phyloP scores from a whole-genome alignment of 2,888 invertebrate species.

The Cheilosia urbana region DNA sequence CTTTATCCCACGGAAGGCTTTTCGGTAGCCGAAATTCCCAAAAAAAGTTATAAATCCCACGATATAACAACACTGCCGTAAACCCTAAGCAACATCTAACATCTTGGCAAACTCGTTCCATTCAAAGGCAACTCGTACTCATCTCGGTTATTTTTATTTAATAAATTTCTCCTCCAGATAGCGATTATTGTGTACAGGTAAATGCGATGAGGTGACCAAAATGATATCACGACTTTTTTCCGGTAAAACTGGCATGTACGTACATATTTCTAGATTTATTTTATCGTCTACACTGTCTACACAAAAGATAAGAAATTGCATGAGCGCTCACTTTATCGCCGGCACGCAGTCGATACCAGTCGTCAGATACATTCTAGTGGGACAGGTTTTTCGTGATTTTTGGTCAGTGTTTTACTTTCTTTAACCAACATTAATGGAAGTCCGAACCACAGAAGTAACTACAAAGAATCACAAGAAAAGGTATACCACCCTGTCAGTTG shows the following conservation, averaged over 20 bases:
- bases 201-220: background rate
- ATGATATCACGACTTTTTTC: conserved; percentile 15
- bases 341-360: conserved; percentile 3
- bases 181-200: no score
- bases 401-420: background rate
- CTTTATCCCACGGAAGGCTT: no score
- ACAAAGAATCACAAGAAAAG: conserved; percentile 16
- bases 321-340: background rate
- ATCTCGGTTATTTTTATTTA: no score
- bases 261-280: conserved; percentile 3
- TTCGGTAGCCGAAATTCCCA: no score
- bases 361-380: conserved; percentile 8
- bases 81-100: no score
- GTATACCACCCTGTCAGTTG: background rate
- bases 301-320: conserved; percentile 21
- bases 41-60: no score
- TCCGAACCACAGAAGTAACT: background rate
- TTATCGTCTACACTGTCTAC: conserved; percentile 19
- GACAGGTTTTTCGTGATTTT: conserved; percentile 10
- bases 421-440: background rate
- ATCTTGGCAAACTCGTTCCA: no score
- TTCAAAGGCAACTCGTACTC: no score
- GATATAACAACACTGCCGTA: no score
- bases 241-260: conserved; percentile 24
- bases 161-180: no score